phyloP scores from a whole-genome alignment of 2,888 invertebrate species.

The Bombylius discolor region DNA sequence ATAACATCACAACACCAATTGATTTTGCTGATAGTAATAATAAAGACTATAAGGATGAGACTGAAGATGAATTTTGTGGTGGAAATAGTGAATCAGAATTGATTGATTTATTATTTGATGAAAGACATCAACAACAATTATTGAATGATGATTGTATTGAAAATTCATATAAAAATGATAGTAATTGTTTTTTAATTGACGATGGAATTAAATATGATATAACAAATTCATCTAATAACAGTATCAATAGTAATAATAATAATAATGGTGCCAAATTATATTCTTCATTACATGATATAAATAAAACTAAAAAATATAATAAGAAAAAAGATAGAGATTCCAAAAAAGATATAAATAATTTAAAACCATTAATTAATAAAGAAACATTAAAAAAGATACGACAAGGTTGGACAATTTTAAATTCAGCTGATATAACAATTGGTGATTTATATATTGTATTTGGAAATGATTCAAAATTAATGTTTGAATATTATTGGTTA shows the following conservation, averaged over 20 bases:
- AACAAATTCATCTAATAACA: neutral
- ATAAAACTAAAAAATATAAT: neutral
- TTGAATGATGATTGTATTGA: too few species aligned
- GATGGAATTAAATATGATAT: neutral
- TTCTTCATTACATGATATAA: too few species aligned
- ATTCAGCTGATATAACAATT: conserved; percentile 67
- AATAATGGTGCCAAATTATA: too few species aligned
- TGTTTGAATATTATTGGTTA: conserved; percentile 66
- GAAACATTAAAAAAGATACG: conserved; percentile 32
- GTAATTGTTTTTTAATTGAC: neutral
- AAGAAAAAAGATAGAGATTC: conserved; percentile 3
- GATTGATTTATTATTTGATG: too few species aligned
- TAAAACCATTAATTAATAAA: conserved; percentile 32
- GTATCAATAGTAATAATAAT: conserved; percentile 1
- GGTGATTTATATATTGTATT: conserved; percentile 87
- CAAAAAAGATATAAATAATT: conserved; percentile 18
- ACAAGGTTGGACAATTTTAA: conserved; percentile 64
- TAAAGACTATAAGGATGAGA: neutral
- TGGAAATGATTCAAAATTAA: conserved; percentile 52
- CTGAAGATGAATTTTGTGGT: neutral
- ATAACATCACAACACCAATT: neutral
- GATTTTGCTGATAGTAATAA: neutral
- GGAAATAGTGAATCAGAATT: neutral
- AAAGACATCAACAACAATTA: neutral
- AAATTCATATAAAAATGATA: neutral